phyloP scores from a whole-genome alignment of 2,888 invertebrate species.

The Mellilla xanthometata region DNA sequence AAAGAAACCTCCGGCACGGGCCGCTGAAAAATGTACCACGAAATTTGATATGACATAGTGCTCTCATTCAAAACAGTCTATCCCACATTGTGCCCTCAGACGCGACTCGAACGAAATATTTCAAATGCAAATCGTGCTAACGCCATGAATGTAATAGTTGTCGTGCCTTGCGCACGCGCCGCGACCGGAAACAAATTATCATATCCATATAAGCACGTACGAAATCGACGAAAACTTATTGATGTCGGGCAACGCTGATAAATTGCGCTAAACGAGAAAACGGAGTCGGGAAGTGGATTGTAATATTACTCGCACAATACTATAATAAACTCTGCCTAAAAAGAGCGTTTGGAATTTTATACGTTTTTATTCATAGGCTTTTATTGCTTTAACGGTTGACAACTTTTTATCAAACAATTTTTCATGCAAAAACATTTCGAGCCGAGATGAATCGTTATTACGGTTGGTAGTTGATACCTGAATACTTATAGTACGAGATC shows the following conservation, averaged over 20 bases:
- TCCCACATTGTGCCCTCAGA: constrained; percentile 69
- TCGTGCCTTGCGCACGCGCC: constrained; percentile 79
- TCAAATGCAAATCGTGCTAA: constrained; percentile 82
- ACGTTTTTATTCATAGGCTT: constrained; percentile 45
- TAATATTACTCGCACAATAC: constrained; percentile 53
- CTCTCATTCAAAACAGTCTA: constrained; percentile 63
- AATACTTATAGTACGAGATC: too few species aligned
- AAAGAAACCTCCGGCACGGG: constrained; percentile 67
- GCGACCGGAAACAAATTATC: constrained; percentile 82
- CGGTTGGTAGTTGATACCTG: too few species aligned
- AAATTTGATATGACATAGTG: constrained; percentile 76
- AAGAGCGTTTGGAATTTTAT: constrained; percentile 49
- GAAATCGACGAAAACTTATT: constrained; percentile 76
- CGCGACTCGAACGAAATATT: constrained; percentile 78
- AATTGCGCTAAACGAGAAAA: constrained; percentile 75
- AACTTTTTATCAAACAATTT: constrained; percentile 38
- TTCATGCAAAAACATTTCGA: constrained; percentile 33
- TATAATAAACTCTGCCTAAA: constrained; percentile 43
- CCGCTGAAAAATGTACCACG: constrained; percentile 77
- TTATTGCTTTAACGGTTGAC: constrained; percentile 51
- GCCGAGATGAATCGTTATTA: neutral
- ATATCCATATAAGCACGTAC: constrained; percentile 78
- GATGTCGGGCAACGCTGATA: constrained; percentile 72
- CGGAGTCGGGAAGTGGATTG: constrained; percentile 52
- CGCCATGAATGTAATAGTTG: constrained; percentile 80